Conservation (phyloP, 2,113 vertebrate species). For the Festucalex cinctus region DNA sequence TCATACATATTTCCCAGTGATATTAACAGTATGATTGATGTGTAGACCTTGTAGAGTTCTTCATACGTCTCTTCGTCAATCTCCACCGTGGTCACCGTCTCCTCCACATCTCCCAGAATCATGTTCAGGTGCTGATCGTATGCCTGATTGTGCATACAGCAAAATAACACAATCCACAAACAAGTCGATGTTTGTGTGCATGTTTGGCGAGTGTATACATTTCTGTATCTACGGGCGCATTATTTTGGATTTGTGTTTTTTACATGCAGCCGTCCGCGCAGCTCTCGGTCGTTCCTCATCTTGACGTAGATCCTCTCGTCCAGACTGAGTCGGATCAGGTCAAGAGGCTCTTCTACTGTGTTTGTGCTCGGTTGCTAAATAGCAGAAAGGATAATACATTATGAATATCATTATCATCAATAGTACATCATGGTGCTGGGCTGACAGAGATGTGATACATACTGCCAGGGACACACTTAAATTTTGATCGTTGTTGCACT, state of each 20-base stretch:
- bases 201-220: background rate
- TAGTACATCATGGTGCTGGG: background rate
- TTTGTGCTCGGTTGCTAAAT: slow-evolving; percentile 87
- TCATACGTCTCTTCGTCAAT: slow-evolving; percentile 99
- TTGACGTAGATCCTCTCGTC: slow-evolving; percentile 98
- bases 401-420: background rate
- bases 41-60: slow-evolving; percentile 92
- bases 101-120: slow-evolving; percentile 97
- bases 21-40: background rate
- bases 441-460: background rate
- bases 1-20: background rate
- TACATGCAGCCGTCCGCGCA: slow-evolving; percentile 91
- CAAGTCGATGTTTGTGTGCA: background rate
- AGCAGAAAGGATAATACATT: background rate
- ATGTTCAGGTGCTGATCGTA: slow-evolving; percentile 99
- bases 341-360: slow-evolving; percentile 93
- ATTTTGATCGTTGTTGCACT: no score
- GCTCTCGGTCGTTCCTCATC: slow-evolving; percentile 96
- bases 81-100: slow-evolving; percentile 98
- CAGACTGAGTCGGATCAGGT: slow-evolving; percentile 93
- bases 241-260: slow-evolving; percentile 19
- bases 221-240: no score
- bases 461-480: no score
- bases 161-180: background rate
- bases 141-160: slow-evolving; percentile 69